phyloP scores from a whole-genome alignment of 1,140 invertebrate species.

The Spodoptera litura region DNA sequence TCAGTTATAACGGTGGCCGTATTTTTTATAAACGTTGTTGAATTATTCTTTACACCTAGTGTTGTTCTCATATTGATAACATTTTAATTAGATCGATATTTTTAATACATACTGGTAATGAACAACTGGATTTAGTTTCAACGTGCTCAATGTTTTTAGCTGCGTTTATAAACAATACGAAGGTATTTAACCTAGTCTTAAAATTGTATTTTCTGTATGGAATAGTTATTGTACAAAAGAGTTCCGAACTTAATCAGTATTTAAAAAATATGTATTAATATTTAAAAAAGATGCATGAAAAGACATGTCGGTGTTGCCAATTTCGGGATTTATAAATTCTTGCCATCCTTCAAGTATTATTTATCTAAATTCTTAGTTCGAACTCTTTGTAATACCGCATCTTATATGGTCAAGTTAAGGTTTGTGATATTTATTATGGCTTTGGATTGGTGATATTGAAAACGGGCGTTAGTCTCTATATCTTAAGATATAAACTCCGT shows the following conservation, averaged over 20 bases:
- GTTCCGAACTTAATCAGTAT: constrained; percentile 6
- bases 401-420: constrained; percentile 13
- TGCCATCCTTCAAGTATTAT: constrained; percentile 18
- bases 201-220: constrained; percentile 35
- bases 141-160: constrained; percentile 28
- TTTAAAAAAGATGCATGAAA: neutral
- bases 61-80: no score
- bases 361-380: neutral
- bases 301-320: neutral
- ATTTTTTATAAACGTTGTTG: constrained; percentile 35
- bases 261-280: neutral
- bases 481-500: constrained; percentile 37
- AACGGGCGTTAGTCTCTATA: constrained; percentile 26
- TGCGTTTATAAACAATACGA: constrained; percentile 37
- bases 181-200: constrained; percentile 47
- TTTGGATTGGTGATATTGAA: no score
- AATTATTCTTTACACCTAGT: no score
- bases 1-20: constrained; percentile 36
- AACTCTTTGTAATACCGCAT: constrained; percentile 12
- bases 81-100: neutral
- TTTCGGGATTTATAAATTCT: constrained; percentile 1
- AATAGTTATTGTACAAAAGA: constrained; percentile 31
- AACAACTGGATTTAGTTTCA: neutral
- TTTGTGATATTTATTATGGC: constrained; percentile 6
- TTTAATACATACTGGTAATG: neutral